Evolutionary conservation across 1,140 invertebrate genomes (phyloP).

Genomic region (Ostrea denselamellosa): DNA sequence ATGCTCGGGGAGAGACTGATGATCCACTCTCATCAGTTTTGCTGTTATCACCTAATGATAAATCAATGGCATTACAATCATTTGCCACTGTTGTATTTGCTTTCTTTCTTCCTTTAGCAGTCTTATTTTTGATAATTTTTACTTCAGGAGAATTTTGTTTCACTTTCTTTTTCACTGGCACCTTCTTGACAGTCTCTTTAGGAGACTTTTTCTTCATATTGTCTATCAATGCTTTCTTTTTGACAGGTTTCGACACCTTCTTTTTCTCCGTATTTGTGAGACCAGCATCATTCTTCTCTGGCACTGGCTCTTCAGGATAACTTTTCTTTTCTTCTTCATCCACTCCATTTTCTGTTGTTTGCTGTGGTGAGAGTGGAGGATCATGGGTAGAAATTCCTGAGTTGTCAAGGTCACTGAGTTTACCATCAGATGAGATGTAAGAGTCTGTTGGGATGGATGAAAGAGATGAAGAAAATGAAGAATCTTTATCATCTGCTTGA

Average conservation of each 20-base stretch:
- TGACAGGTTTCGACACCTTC: slow-evolving; percentile 5
- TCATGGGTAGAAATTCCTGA: slow-evolving; percentile 39
- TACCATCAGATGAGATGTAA: slow-evolving; percentile 34
- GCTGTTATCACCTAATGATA: not conserved
- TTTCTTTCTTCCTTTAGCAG: slow-evolving; percentile 27
- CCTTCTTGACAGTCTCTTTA: not conserved
- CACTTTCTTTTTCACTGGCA: not conserved
- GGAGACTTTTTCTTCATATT: slow-evolving; percentile 33
- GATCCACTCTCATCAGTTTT: slow-evolving; percentile 25
- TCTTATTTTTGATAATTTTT: slow-evolving; percentile 32
- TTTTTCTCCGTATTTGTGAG: slow-evolving; percentile 32
- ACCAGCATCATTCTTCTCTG: not conserved
- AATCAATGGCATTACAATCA: not conserved
- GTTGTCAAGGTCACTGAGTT: slow-evolving; percentile 36
- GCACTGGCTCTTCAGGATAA: slow-evolving; percentile 1
- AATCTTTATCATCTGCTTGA: slow-evolving; percentile 29
- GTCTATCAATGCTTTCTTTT: slow-evolving; percentile 31
- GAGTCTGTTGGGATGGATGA: slow-evolving; percentile 43
- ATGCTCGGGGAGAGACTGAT: slow-evolving; percentile 49
- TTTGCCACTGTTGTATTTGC: not conserved
- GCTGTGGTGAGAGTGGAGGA: slow-evolving; percentile 21
- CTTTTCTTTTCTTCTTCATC: slow-evolving; percentile 24
- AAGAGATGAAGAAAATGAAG: slow-evolving; percentile 37
- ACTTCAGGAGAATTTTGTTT: slow-evolving; percentile 36
- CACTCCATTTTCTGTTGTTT: not conserved